Evolutionary conservation across 2,797 vertebrate genomes (phyloP).

Genomic region (Anabas testudineus): DNA sequence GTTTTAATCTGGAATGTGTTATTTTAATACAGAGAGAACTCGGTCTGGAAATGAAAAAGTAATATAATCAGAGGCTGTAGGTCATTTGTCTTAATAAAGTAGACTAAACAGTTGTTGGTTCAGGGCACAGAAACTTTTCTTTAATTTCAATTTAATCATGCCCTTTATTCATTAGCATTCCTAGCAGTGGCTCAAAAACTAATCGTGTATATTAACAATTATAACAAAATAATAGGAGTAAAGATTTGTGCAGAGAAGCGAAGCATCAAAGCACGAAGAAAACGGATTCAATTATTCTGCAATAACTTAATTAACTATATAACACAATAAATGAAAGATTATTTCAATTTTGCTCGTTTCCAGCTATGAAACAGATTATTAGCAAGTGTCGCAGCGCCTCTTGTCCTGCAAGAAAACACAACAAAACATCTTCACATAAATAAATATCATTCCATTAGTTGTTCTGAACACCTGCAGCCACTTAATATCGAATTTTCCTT

Average conservation of each 20-base stretch:
- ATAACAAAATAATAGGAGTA: neutral
- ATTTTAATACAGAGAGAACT: neutral
- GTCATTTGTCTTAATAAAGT: constrained; percentile 3
- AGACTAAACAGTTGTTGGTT: neutral
- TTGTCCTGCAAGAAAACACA: neutral
- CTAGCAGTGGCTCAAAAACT: neutral
- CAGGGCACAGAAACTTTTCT: neutral
- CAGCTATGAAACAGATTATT: neutral
- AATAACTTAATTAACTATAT: neutral
- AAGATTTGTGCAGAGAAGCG: neutral
- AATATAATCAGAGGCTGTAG: neutral
- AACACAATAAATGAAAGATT: neutral
- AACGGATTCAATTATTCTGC: neutral
- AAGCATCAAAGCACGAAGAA: neutral
- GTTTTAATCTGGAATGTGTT: neutral
- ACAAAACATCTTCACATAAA: constrained; percentile 34
- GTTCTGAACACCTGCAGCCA: constrained; percentile 63
- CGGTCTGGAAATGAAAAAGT: constrained; percentile 1
- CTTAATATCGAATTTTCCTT: constrained; percentile 56
- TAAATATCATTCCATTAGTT: constrained; percentile 64
- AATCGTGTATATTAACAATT: neutral
- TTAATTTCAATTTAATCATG: neutral
- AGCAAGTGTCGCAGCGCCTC: neutral
- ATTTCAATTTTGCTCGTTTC: neutral
- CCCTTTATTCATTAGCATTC: constrained; percentile 1